These are phyloP conservation scores for Tipula helvola DNA, from an alignment of 2,888 invertebrate species.

Conservation along the genomic window DNA sequence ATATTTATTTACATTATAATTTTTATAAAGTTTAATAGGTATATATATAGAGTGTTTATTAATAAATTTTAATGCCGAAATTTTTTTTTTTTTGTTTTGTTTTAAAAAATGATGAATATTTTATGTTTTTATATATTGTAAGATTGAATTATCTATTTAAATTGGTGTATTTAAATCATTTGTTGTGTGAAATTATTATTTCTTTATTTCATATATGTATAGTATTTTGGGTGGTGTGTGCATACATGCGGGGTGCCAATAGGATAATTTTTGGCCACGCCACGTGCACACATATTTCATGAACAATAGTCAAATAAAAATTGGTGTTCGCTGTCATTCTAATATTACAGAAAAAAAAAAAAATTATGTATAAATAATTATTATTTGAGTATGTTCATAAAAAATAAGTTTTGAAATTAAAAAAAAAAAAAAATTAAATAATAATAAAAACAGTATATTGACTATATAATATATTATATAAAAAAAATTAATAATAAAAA, in stretches of 20 bases:
- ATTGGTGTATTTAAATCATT: not conserved
- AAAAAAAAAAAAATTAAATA: not conserved
- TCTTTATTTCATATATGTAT: not conserved
- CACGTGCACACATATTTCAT: not conserved
- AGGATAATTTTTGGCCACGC: not conserved
- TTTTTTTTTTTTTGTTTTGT: not conserved
- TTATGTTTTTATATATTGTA: not conserved
- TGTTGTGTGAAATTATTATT: not conserved
- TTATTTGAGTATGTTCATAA: not conserved
- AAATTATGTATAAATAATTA: not conserved
- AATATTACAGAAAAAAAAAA: not conserved
- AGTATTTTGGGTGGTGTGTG: not conserved
- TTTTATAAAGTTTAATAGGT: not conserved
- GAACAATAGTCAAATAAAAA: not conserved
- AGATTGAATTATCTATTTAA: not conserved
- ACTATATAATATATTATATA: not conserved
- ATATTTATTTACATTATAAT: not conserved
- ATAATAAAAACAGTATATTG: not conserved
- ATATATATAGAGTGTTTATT: not conserved
- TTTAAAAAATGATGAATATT: not conserved
- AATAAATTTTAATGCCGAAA: not conserved
- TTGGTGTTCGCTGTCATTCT: not conserved
- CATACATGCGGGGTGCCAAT: not conserved
- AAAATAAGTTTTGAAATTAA: not conserved
- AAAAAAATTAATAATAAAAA: constrained; percentile 1